Base-by-base conservation (phyloP, 53 echinoderm and acorn worm species). In the Astropecten irregularis region DNA sequence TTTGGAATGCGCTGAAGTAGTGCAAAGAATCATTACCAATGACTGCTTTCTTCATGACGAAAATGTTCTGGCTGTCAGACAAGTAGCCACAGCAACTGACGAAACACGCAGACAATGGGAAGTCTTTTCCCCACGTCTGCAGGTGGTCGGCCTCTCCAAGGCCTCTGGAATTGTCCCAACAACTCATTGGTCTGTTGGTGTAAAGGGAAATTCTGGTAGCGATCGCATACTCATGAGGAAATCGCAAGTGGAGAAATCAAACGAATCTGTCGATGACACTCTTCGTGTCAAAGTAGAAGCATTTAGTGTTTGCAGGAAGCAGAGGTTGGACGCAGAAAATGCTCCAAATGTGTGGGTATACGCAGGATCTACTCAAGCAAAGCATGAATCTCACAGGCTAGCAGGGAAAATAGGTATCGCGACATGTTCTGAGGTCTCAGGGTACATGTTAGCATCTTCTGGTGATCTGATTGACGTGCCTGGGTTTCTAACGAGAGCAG, bases 391-490 rank as follows among this genome's bases (percentile, higher is more conserved):
- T n/a, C n/a, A n/a, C n/a, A n/a, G n/a, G n/a, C n/a, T n/a, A n/a
- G n/a, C n/a, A n/a, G n/a, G n/a, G n/a, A n/a, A n/a, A n/a, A n/a
- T n/a, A n/a, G n/a, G n/a, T n/a, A n/a, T n/a, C n/a, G n/a, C n/a
- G n/a, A n/a, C n/a, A n/a, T n/a, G n/a, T n/a, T n/a, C 65, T 64
- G n/a, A 58, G 36, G 22, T 77, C n/a, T 59, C 39, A 9, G 26
- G 58, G n/a, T 4, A 6, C 1, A 77, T 59, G 40, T 20, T 19
- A 9, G 16, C 60, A 9, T 39, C 57, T 20, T 21, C 15, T 10
- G 9, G 7, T 38, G 59, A 58, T 30, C 20, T 59, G 11, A 33
- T 33, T 54, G 77, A 38, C 10, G 60, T 84, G 9, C 70, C 59
- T 2, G 35, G 27, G 13, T 50, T 23, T 25, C 3, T 83, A 14